Conservation (phyloP, 2,888 invertebrate species). For the Drosophila eohydei region DNA sequence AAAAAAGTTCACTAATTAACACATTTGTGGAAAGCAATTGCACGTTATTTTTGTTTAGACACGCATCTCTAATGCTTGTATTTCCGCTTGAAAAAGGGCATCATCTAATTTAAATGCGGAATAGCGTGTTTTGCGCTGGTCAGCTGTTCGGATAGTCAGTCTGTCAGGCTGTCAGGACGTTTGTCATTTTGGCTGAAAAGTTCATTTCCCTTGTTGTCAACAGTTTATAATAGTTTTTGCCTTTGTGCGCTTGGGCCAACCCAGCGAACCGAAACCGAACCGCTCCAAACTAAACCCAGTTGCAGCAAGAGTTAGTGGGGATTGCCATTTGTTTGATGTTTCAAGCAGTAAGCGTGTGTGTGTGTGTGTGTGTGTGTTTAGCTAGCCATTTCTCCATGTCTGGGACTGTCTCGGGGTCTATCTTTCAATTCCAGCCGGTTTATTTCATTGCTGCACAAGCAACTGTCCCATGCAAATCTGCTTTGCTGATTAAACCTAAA, state of each 20-base stretch:
- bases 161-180: slow-evolving; percentile 38
- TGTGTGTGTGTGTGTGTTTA: slow-evolving; percentile 25
- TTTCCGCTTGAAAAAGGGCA: slow-evolving; percentile 1
- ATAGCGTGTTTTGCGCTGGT: slow-evolving; percentile 15
- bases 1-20: background rate
- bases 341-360: slow-evolving; percentile 13
- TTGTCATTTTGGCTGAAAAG: slow-evolving; percentile 70
- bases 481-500: slow-evolving; percentile 77
- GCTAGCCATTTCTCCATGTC: slow-evolving; percentile 49
- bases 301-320: slow-evolving; percentile 21
- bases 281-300: slow-evolving; percentile 40
- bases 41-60: background rate
- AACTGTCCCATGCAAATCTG: slow-evolving; percentile 73
- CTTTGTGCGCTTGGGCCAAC: slow-evolving; percentile 42
- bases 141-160: slow-evolving; percentile 16
- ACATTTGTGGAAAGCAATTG: background rate
- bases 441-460: slow-evolving; percentile 64
- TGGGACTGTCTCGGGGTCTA: slow-evolving; percentile 43
- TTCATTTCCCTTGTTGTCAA: slow-evolving; percentile 76
- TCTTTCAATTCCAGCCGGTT: slow-evolving; percentile 75
- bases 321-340: slow-evolving; percentile 67
- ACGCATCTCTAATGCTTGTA: background rate
- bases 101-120: slow-evolving; percentile 19
- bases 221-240: slow-evolving; percentile 71
- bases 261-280: slow-evolving; percentile 44